Percentiles rank a stretch among this genome's conserved stretches.
phyloP scores from a whole-genome alignment of 2,113 vertebrate genomes.

The Pongo pygmaeus region DNA sequence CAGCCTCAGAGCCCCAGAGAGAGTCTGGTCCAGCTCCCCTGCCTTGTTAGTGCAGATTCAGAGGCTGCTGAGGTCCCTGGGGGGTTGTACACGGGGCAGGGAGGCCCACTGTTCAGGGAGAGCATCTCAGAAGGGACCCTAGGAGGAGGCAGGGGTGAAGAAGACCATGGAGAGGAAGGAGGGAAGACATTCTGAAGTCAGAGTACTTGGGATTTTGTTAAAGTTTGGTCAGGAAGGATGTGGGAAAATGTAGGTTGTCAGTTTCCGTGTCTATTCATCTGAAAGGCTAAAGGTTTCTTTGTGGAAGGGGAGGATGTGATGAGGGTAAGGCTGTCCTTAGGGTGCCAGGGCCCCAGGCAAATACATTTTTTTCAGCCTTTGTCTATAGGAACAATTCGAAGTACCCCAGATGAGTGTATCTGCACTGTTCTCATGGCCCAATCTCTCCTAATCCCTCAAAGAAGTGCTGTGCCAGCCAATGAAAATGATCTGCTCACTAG shows the following conservation, averaged over 20 bases:
- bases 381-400: neutral
- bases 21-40: neutral
- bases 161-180: accelerated
- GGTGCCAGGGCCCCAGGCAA: too few relatives aligned
- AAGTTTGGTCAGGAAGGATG: neutral
- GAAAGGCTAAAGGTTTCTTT: neutral
- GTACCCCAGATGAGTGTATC: too few relatives aligned
- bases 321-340: neutral
- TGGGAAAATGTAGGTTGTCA: neutral
- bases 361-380: accelerated
- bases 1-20: neutral
- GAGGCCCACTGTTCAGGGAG: neutral
- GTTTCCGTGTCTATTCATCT: neutral
- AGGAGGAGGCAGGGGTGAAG: neutral
- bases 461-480: neutral
- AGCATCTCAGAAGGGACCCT: neutral
- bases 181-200: accelerated
- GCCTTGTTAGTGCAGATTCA: too few relatives aligned
- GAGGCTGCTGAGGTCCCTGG: neutral
- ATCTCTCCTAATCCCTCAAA: neutral
- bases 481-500: accelerated
- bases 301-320: neutral
- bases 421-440: neutral
- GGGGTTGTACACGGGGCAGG: accelerated
- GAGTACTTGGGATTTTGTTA: neutral